phyloP scores from a whole-genome alignment of 2,888 invertebrate species.

The Cantharis rufa region DNA sequence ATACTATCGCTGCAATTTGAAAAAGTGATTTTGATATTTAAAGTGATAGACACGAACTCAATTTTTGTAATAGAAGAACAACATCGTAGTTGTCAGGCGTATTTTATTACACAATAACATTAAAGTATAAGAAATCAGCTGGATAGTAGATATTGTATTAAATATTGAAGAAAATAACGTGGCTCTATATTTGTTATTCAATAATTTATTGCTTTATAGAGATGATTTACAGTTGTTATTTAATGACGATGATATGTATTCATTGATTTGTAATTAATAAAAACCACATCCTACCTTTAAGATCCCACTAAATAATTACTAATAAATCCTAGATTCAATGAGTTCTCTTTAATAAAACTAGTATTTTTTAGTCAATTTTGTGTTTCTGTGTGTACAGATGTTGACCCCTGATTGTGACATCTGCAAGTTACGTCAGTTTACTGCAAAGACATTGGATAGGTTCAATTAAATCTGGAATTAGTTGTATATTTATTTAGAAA shows the following conservation, averaged over 20 bases:
- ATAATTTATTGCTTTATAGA: background rate
- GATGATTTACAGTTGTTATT: background rate
- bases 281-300: no score
- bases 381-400: no score
- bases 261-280: background rate
- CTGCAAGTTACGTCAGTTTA: background rate
- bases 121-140: background rate
- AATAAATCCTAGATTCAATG: no score
- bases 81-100: background rate
- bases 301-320: no score
- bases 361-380: no score
- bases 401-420: background rate
- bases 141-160: background rate
- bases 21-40: slow-evolving; percentile 1
- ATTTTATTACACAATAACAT: background rate
- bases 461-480: background rate
- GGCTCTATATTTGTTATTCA: background rate
- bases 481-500: background rate
- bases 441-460: background rate
- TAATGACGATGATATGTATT: background rate
- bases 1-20: background rate
- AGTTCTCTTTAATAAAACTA: no score
- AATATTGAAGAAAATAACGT: background rate
- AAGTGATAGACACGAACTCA: background rate
- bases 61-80: background rate